These are phyloP conservation scores for Mungos mungo DNA, from an alignment of 2,113 vertebrate genomes.

Conservation along the genomic window DNA sequence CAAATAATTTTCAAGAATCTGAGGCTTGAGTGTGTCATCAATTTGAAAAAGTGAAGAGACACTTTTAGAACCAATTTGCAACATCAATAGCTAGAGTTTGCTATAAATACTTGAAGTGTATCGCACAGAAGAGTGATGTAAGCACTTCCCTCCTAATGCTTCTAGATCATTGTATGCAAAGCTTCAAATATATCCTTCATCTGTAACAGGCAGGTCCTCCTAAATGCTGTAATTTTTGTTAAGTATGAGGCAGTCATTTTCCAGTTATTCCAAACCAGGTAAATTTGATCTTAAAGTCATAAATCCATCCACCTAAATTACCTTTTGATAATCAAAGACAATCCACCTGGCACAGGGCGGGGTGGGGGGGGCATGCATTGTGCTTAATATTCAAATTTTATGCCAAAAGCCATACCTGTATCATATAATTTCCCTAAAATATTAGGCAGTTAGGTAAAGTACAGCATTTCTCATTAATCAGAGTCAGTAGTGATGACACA, in stretches of 20 bases:
- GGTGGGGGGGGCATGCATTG: accelerated
- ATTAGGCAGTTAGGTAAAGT: not conserved
- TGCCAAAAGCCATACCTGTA: not conserved
- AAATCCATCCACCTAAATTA: not conserved
- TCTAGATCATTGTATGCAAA: not conserved
- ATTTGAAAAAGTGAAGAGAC: conserved; percentile 15
- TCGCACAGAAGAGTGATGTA: not conserved
- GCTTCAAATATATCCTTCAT: not conserved
- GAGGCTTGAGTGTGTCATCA: not conserved
- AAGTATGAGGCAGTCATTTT: not conserved
- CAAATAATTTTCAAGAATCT: conserved; percentile 46
- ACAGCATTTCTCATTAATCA: not conserved
- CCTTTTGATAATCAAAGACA: not conserved
- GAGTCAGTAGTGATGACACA: not conserved
- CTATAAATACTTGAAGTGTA: not conserved
- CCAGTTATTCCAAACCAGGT: not conserved
- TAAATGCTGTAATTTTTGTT: not conserved
- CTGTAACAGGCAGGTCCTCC: not conserved
- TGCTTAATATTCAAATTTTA: not conserved
- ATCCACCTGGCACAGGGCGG: not conserved
- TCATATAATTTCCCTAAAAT: not conserved
- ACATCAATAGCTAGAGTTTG: not conserved
- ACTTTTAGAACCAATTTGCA: conserved; percentile 36
- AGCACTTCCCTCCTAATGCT: not conserved
- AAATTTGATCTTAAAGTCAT: not conserved